phyloP scores from a whole-genome alignment of 2,888 invertebrate genomes.

The Drosophila merina region DNA sequence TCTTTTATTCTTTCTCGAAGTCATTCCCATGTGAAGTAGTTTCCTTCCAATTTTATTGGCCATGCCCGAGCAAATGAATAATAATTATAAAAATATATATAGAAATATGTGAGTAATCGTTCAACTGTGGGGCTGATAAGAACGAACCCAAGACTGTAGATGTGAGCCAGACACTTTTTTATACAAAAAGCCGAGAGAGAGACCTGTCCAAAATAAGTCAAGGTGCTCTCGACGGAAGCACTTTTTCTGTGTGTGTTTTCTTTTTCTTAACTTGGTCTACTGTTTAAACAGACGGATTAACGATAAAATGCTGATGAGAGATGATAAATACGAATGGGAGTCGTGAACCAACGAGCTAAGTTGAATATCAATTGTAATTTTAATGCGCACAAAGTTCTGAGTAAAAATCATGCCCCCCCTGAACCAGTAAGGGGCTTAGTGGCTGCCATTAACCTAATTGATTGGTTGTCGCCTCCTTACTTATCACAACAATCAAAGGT shows the following conservation, averaged over 20 bases:
- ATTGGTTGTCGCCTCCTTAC: conserved; percentile 49
- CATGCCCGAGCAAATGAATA: conserved; percentile 41
- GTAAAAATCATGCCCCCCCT: background rate
- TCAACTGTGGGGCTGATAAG: conserved; percentile 48
- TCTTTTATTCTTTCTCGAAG: background rate
- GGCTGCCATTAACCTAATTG: conserved; percentile 67
- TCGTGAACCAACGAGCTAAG: no score
- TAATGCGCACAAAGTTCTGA: conserved; percentile 33
- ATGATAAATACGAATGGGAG: conserved; percentile 27
- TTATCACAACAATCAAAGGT: conserved; percentile 30
- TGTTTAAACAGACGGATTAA: conserved; percentile 35
- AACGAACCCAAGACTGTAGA: background rate
- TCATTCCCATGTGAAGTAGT: conserved; percentile 10
- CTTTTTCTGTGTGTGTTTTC: conserved; percentile 12
- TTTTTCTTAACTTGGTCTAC: conserved; percentile 9
- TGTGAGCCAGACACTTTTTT: background rate
- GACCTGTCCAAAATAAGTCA: conserved; percentile 27
- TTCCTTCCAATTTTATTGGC: conserved; percentile 14
- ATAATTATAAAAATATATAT: conserved; percentile 38
- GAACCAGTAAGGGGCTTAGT: conserved; percentile 4
- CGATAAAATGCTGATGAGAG: background rate
- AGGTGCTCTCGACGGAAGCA: conserved; percentile 33
- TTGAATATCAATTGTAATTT: conserved; percentile 38
- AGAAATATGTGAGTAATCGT: conserved; percentile 43
- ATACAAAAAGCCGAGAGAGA: background rate